Base-by-base conservation (phyloP, 2,888 invertebrate species). In the Nudaria mundana region DNA sequence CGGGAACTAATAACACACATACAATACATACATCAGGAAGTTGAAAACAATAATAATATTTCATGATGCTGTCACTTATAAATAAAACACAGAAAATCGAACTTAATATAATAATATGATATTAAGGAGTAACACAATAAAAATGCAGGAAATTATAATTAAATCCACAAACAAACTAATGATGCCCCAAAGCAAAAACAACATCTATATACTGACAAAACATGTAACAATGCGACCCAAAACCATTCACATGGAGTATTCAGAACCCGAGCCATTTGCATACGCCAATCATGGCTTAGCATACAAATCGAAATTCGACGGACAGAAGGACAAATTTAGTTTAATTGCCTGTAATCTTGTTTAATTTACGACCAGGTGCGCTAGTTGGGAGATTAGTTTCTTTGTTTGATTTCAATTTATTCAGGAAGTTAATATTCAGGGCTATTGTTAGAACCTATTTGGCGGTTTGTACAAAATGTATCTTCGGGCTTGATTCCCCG, bases 221-320 rank as follows among this genome's bases (percentile, higher is more conserved):
- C 29, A 29, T 3, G 2, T 15, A 37, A 35, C 36, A 32, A 14
- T 32, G 18, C n/a, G 14, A 20, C 26, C 37, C 38, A 37, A 40
- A 56, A 48, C 40, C 31, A 18, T 56, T 25, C 46, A 43, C 49
- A 53, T 52, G 61, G 46, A 53, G 40, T 41, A 39, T 46, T 57
- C 42, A 31, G 32, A 48, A 40, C 37, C 38, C 37, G 42, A 42
- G 40, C 37, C 41, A 63, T 63, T 63, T 56, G 40, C 59, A 56
- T 56, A 53, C 47, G 59, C 59, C 50, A 54, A 62, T 58, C 59
- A 58, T 46, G 48, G 50, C 62, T 58, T 59, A 55, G 52, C 62
- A 61, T 62, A 58, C 55, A 61, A 62, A 56, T 56, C 57, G 61
- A 56, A 56, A 52, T 52, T 35, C 29, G 35, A 42, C 39, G 40